Conservation (phyloP, 2,888 invertebrate species). For the Hyppa rectilinea region DNA sequence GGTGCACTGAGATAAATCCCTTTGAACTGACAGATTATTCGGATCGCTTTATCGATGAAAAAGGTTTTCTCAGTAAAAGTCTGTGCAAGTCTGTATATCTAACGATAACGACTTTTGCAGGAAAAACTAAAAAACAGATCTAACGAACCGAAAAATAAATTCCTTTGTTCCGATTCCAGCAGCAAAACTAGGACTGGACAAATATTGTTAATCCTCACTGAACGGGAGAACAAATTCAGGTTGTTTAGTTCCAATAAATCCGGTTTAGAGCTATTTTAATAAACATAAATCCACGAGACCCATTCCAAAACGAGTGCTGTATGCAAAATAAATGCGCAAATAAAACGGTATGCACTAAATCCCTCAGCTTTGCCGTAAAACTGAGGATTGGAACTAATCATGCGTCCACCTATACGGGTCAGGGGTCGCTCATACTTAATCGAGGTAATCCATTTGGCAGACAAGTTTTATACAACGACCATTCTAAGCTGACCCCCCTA, state of each 20-base stretch:
- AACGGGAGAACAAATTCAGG: not conserved
- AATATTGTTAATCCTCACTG: slow-evolving; percentile 16
- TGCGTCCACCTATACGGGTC: slow-evolving; percentile 84
- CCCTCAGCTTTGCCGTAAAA: slow-evolving; percentile 65
- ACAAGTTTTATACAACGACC: slow-evolving; percentile 83
- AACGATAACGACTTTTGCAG: not conserved
- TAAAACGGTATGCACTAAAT: slow-evolving; percentile 55
- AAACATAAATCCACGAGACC: slow-evolving; percentile 41
- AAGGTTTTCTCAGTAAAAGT: not conserved
- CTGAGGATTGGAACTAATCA: slow-evolving; percentile 79
- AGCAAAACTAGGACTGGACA: slow-evolving; percentile 7
- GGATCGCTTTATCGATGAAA: not conserved
- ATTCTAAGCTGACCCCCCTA: slow-evolving; percentile 73
- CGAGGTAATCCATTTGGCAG: slow-evolving; percentile 87
- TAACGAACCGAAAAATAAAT: not conserved
- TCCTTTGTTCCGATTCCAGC: not conserved
- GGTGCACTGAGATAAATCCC: too few species aligned
- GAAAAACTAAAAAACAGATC: not conserved
- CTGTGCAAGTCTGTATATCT: not conserved
- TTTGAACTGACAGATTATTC: not conserved
- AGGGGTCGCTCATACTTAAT: slow-evolving; percentile 86
- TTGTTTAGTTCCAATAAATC: slow-evolving; percentile 15
- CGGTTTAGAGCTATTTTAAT: slow-evolving; percentile 15
- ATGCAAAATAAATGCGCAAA: slow-evolving; percentile 56
- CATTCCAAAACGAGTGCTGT: slow-evolving; percentile 21